Conservation (phyloP, 2,113 vertebrate genomes). For the Deroptyus accipitrinus region DNA sequence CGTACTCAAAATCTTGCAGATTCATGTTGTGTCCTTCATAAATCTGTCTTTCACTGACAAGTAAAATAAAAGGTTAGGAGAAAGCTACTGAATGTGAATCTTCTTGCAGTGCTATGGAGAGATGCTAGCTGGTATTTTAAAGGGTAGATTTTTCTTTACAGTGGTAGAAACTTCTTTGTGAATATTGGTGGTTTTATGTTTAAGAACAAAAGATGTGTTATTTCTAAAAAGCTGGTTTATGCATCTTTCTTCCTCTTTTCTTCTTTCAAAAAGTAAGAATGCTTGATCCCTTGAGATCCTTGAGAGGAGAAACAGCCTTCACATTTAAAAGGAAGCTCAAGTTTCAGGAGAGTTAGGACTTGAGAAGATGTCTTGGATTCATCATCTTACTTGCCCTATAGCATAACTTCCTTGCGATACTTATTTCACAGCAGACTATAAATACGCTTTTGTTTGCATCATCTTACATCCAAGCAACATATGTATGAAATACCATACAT, state of each 20-base stretch:
- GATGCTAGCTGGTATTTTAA: background rate
- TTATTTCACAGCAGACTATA: background rate
- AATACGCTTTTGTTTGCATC: background rate
- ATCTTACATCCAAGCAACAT: background rate
- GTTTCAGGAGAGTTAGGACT: background rate
- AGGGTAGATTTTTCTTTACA: background rate
- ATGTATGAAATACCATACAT: background rate
- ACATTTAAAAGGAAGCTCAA: background rate
- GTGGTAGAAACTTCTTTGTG: background rate
- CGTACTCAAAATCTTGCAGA: background rate
- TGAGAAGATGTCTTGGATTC: background rate
- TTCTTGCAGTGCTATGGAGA: background rate
- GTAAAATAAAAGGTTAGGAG: background rate
- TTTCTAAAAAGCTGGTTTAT: background rate
- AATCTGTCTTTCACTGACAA: slow-evolving; percentile 17
- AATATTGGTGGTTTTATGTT: background rate
- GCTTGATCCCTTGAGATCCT: background rate
- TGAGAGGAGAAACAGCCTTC: background rate
- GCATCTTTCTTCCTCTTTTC: background rate
- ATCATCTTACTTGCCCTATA: background rate
- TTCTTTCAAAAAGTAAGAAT: background rate
- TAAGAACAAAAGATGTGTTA: background rate
- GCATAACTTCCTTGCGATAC: background rate
- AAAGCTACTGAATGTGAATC: background rate
- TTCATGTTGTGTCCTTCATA: slow-evolving; percentile 24